Base-by-base conservation (phyloP, 2,113 vertebrate species). In the Oriolus oriolus region DNA sequence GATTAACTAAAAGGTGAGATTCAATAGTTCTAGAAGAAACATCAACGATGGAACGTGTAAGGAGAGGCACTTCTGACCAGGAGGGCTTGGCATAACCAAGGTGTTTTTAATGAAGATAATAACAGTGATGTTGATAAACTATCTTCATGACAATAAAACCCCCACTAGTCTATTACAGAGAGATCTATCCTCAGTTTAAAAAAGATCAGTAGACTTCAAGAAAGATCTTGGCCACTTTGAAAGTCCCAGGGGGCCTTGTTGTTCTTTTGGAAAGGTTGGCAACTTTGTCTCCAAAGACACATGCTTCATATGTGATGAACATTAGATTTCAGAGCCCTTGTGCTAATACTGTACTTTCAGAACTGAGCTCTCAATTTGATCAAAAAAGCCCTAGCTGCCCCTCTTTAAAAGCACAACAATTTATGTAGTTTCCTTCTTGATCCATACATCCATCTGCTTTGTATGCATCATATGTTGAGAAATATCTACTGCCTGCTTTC, bases 341-440 rank as follows among this genome's bases (percentile, higher is more conserved):
- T 83, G 37, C 66, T 61, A 45, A 57, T 35, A 53, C 9, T 65
- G 11, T 87, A 9, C n/a, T 37, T 89, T 81, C 14, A 60, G 70
- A 84, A 19, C 2, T 69, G 56, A 79, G 41, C 8, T 73, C 33
- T 21, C 5, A 30, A 7, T 64, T 75, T 57, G 37, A 65, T 19
- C 30, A 53, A 39, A 56, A 56, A 65, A 49, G 4, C 0, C 3
- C 2, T 12, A 60, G 1, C 11, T 56, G 10, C 3, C 6, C 0
- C 5, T 21, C 44, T 78, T 81, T 49, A 50, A 82, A 78, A 79
- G 14, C 33, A 26, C 26, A 73, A 11, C 6, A 52, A 35, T 66
- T 70, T 82, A 31, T 78, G 13, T 31, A 22, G n/a, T 39, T 14
- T 76, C 13, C 42, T 69, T 76, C 33, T 68, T 53, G 35, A 89